Evolutionary conservation across 1,140 invertebrate species (phyloP).

Genomic region (Magallana ariakensis): DNA sequence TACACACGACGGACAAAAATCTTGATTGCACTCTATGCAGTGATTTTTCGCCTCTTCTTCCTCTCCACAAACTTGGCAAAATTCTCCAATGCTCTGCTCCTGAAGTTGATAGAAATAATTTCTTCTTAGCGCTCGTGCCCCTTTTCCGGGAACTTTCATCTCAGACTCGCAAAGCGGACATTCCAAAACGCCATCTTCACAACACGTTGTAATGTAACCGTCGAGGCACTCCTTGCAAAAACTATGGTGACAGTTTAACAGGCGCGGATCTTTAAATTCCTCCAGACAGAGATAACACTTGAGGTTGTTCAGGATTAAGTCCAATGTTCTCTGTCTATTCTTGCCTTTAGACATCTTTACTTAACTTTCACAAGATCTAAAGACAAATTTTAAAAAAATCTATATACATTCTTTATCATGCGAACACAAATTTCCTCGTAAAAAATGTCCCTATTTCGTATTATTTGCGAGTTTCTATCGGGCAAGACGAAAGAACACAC

Average conservation of each 20-base stretch:
- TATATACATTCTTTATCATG: no score
- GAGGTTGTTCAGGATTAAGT: slow-evolving; percentile 50
- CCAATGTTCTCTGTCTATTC: slow-evolving; percentile 27
- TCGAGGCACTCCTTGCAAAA: slow-evolving; percentile 51
- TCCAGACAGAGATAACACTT: slow-evolving; percentile 53
- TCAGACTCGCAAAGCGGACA: slow-evolving; percentile 55
- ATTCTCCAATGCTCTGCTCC: slow-evolving; percentile 1
- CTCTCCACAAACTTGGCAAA: slow-evolving; percentile 50
- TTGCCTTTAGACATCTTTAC: slow-evolving; percentile 22
- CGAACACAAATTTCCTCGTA: no score
- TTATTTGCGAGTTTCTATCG: no score
- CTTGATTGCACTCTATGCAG: slow-evolving; percentile 56
- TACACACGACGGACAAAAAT: slow-evolving; percentile 52
- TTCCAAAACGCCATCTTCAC: slow-evolving; percentile 45
- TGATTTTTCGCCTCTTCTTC: slow-evolving; percentile 41
- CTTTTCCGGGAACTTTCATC: slow-evolving; percentile 39
- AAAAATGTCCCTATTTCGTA: no score
- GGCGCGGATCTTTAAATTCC: slow-evolving; percentile 46
- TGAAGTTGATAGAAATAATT: slow-evolving; percentile 45
- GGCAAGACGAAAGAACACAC: no score
- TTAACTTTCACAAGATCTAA: background rate
- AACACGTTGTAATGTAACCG: slow-evolving; percentile 38
- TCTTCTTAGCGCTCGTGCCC: slow-evolving; percentile 33
- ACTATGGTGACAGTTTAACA: slow-evolving; percentile 51
- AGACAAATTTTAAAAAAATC: background rate